A percentile compares a stretch with the other conserved stretches of the same genome.
phyloP scores from a whole-genome alignment of 2,888 invertebrate species.

The Reticulitermes lucifugus region DNA sequence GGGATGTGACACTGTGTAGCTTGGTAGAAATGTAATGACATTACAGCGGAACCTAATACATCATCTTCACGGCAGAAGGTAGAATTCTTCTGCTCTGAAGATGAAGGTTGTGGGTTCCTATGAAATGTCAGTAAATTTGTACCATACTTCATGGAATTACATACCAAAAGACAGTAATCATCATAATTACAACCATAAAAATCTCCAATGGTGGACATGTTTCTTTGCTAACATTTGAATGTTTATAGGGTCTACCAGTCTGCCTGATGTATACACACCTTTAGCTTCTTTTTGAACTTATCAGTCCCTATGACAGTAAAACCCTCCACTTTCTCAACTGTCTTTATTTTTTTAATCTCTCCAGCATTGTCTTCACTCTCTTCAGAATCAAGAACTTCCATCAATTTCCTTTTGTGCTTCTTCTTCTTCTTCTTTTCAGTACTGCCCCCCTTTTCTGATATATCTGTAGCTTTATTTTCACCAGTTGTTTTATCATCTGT shows the following conservation, averaged over 20 bases:
- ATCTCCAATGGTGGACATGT: neutral
- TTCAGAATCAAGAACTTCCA: neutral
- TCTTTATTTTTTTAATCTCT: conserved; percentile 34
- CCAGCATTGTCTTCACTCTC: conserved; percentile 55
- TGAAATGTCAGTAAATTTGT: neutral
- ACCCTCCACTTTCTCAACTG: conserved; percentile 56
- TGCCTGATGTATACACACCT: conserved; percentile 53
- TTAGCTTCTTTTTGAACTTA: conserved; percentile 63
- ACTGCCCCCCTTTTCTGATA: conserved; percentile 54
- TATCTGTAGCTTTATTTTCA: conserved; percentile 61
- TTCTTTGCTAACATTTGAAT: neutral
- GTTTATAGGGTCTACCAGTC: conserved; percentile 16
- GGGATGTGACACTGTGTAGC: too few relatives aligned
- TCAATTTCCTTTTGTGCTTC: conserved; percentile 66
- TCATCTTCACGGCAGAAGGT: neutral
- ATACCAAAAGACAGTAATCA: neutral
- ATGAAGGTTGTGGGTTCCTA: too few relatives aligned
- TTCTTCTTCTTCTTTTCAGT: conserved; percentile 60
- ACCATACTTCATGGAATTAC: neutral
- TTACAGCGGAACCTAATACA: neutral
- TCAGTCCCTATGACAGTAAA: conserved; percentile 78
- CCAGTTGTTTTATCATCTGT: conserved; percentile 55
- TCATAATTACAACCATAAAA: neutral
- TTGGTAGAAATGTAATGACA: too few relatives aligned
- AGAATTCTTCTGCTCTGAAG: too few relatives aligned